Evolutionary conservation across 2,797 vertebrate species (phyloP), one percentile per base, ranked within the genome.

Genomic region (Brachyalestes nurse): DNA sequence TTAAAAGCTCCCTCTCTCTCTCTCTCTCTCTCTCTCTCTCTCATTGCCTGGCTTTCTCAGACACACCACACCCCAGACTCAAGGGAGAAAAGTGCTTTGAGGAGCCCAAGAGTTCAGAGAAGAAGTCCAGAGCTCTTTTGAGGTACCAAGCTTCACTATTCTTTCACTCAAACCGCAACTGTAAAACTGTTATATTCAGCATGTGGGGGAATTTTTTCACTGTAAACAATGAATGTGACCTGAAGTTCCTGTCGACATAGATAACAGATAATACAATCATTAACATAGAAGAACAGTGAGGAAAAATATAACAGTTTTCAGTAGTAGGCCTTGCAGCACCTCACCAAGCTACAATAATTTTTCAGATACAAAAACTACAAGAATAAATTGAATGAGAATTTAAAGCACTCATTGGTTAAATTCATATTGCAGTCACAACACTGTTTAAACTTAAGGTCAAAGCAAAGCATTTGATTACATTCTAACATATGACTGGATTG

Each of bases 81-180:
- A 95, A 96, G 91, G 94, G 92, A 61, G 97, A 99, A 93, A 99
- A 96, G 92, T 94, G 93, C 69, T 88, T 93, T 0, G 97, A 99
- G 91, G 97, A 99, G 88, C 91, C 92, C 82, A 96, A 96, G 88
- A 95, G 89, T 90, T 94, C 94, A 83, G 97, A 99, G 85, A 99
- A 97, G 93, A 97, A 96, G 90, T 95, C 95, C 87, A 93, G 95
- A 38, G 93, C 95, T 14, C 95, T 96, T 51, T 92, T 97, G 87
- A 97, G 97, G 98, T 99, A 94, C 84, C 67, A 16, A 62, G 23
- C 55, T 5, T 72, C 47, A 47, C 62, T 42, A 45, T 42, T 16
- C 9, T 19, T n/a, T 23, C 19, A 55, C 19, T 40, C 45, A 65
- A 55, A 40, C n/a, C n/a, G n/a, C 42, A 17, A 53, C 73, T 12